Evolutionary conservation across 1,140 invertebrate genomes (phyloP).

Genomic region (Tetramorium parvispinum): DNA sequence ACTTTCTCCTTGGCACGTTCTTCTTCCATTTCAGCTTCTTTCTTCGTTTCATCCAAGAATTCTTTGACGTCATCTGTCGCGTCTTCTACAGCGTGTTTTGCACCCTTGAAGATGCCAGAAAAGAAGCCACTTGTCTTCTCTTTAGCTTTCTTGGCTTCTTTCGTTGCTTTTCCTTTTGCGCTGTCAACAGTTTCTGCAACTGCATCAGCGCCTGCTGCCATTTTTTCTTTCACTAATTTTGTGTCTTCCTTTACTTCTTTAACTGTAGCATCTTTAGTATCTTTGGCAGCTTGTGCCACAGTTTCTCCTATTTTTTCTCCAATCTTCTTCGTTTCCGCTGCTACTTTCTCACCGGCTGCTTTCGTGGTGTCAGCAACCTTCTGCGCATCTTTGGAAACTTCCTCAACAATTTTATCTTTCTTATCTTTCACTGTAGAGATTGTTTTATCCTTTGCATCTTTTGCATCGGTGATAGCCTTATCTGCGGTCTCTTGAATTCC

Average conservation of each 20-base stretch:
- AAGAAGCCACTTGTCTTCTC: conserved; percentile 75
- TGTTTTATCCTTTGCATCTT: conserved; percentile 63
- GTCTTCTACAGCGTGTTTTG: conserved; percentile 74
- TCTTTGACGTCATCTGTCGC: conserved; percentile 68
- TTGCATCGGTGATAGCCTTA: background rate
- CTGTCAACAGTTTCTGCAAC: conserved; percentile 30
- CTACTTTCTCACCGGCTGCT: conserved; percentile 33
- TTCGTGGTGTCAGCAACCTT: conserved; percentile 52
- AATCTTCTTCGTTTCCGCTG: background rate
- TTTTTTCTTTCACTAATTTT: conserved; percentile 37
- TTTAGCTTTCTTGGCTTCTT: conserved; percentile 75
- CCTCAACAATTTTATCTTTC: conserved; percentile 55
- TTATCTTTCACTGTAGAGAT: conserved; percentile 43
- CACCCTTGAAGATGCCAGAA: conserved; percentile 74
- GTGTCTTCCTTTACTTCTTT: conserved; percentile 58
- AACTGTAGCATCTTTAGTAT: conserved; percentile 15
- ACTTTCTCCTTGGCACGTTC: conserved; percentile 2
- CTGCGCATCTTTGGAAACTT: conserved; percentile 40
- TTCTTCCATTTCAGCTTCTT: conserved; percentile 71
- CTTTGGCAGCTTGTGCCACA: background rate
- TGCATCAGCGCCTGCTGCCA: conserved; percentile 33
- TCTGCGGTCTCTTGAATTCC: conserved; percentile 19
- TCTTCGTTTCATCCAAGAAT: conserved; percentile 61
- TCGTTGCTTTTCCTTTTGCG: conserved; percentile 12
- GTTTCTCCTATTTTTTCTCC: background rate